phyloP scores from a whole-genome alignment of 2,113 vertebrate species.

The Trachemys scripta region DNA sequence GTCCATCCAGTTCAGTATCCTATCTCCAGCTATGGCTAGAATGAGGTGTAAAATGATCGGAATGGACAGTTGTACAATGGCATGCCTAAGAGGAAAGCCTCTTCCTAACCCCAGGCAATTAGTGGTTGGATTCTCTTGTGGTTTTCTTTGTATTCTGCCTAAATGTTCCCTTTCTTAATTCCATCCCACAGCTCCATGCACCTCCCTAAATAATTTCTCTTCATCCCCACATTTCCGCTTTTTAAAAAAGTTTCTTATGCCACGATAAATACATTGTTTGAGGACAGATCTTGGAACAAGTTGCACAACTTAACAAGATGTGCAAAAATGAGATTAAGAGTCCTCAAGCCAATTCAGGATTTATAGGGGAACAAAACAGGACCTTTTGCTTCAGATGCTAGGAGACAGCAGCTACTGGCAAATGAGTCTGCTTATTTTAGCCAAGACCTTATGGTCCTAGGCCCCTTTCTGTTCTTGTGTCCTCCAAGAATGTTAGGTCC shows the following conservation, averaged over 20 bases:
- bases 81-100: background rate
- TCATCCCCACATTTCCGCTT: background rate
- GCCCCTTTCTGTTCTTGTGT: background rate
- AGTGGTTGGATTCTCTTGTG: background rate
- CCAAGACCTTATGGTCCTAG: background rate
- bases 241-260: background rate
- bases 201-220: background rate
- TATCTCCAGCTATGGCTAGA: background rate
- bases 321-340: background rate
- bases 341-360: background rate
- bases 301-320: background rate
- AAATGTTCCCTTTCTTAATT: background rate
- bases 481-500: background rate
- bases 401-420: background rate
- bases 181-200: background rate
- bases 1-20: background rate
- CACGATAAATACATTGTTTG: background rate
- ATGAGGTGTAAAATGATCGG: background rate
- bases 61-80: background rate
- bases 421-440: background rate
- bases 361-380: background rate
- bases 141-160: background rate
- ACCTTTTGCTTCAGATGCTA: background rate
- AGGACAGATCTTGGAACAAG: background rate
- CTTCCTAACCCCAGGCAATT: background rate